Evolutionary conservation across 2,888 invertebrate genomes (phyloP), one percentile per base, ranked within the genome.

Genomic region (Chrysolina oricalcia): DNA sequence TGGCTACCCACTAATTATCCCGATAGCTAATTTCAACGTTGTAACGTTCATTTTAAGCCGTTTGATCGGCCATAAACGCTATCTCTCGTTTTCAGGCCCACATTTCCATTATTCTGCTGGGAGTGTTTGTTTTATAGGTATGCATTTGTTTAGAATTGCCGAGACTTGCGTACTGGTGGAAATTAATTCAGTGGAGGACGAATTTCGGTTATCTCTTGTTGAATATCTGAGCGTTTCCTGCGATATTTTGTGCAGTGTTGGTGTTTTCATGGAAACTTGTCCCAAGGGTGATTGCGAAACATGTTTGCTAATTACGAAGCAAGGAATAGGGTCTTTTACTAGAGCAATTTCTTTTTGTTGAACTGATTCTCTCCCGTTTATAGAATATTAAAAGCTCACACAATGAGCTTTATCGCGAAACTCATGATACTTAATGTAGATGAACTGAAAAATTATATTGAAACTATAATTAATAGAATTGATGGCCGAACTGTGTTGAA

Each of bases 1-100:
- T 35, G 59, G 59, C 59, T 59, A 35, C 59, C 59, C 59, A 59
- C 59, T 59, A 59, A 76, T 76, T 73, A 73, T 73, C 62, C 64
- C 27, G 67, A 76, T 66, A 48, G 75, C 71, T 71, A 73, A 76
- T 76, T 76, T 71, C 64, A 64, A 46, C 73, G 67, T 62, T 68
- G 72, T 72, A 69, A 70, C 72, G 75, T 56, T 43, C 43, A 17
- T 48, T 74, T 69, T 46, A 70, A 68, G 70, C 75, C 59, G 70
- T 71, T 77, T 70, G 71, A 71, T 74, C 65, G 73, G 68, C 70
- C 69, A 74, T 74, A 73, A 78, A 71, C 73, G 73, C 69, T 75
- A 78, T 78, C 78, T 72, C 70, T 59, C 65, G 67, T 73, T 70
- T 75, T 68, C 78, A 78, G 75, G 71, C 72, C 59, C 70, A 63